Conservation (phyloP, 2,797 vertebrate genomes). For the Notolabrus celidotus region DNA sequence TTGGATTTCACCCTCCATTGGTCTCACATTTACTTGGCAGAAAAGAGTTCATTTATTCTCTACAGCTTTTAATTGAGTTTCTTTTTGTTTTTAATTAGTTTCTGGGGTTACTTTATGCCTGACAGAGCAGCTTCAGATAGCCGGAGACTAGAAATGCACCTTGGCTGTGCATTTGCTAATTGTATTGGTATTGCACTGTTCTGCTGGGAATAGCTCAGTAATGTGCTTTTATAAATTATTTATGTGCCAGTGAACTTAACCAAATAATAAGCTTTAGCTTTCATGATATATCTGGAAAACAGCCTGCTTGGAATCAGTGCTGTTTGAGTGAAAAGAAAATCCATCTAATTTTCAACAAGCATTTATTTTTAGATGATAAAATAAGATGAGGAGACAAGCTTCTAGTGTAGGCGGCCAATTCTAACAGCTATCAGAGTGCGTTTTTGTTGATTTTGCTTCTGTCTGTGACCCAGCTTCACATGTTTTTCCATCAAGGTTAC, state of each 20-base stretch:
- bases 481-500: conserved; percentile 48
- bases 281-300: conserved; percentile 16
- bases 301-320: conserved; percentile 29
- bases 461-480: conserved; percentile 31
- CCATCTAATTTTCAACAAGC: conserved; percentile 21
- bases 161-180: conserved; percentile 62
- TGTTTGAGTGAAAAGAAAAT: conserved; percentile 36
- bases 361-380: conserved; percentile 42
- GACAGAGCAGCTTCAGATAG: conserved; percentile 66
- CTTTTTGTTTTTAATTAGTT: conserved; percentile 77
- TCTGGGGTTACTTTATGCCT: conserved; percentile 66
- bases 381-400: conserved; percentile 21
- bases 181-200: conserved; percentile 65
- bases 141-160: conserved; percentile 55
- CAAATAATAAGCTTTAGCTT: conserved; percentile 52
- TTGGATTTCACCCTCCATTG: conserved; percentile 65
- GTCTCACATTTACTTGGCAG: conserved; percentile 55
- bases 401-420: conserved; percentile 18
- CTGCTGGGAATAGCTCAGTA: conserved; percentile 66
- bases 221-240: conserved; percentile 67
- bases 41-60: conserved; percentile 68
- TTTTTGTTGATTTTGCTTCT: conserved; percentile 30
- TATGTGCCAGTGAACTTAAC: conserved; percentile 48
- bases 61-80: conserved; percentile 71
- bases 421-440: conserved; percentile 10